Evolutionary conservation across 2,888 invertebrate species (phyloP), one percentile per base, ranked within the genome.

Genomic region (Ichneumoninae sp.): DNA sequence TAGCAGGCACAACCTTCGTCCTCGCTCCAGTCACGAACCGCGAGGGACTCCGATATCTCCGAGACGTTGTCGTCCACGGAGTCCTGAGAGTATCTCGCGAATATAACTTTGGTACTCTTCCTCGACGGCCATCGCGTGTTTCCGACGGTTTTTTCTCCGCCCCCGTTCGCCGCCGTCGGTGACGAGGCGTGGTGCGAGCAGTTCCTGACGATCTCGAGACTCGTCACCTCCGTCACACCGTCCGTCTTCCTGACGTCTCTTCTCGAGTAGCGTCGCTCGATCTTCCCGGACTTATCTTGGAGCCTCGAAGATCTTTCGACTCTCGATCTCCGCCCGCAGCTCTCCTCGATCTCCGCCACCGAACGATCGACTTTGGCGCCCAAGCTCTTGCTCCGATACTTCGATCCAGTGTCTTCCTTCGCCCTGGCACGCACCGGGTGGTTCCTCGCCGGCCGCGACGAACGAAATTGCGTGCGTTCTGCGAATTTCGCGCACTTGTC

Each of bases 151-250:
- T 70, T 52, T 30, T 13, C 3, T 8, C 70, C n/a, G 3, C n/a
- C 69, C 10, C 52, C 60, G 19, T 57, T n/a, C 30, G 62, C 26
- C 30, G 62, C 3, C 30, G 62, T 16, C 13, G 70, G 30, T 8
- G 81, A 19, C 5, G 50, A 26, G 8, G 54, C 83, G 70, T 85
- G 80, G 71, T 65, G 78, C 40, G 86, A 82, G 80, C 80, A 84
- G 65, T 82, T 84, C 66, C 83, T 86, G 36, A 85, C 72, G 22
- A 86, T 79, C 33, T 88, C 86, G n/a, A 88, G 79, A 81, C 86
- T 87, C 57, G 84, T 86, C 33, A 86, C 87, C 47, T 86, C 79
- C 54, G 80, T 85, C 10, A 74, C 60, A 4, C 83, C 80, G 50
- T 84, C 84, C 54, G 13, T 69, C 74, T 80, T 74, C 65, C 65